Conservation (phyloP, 2,113 vertebrate genomes). For the Boleophthalmus pectinirostris region DNA sequence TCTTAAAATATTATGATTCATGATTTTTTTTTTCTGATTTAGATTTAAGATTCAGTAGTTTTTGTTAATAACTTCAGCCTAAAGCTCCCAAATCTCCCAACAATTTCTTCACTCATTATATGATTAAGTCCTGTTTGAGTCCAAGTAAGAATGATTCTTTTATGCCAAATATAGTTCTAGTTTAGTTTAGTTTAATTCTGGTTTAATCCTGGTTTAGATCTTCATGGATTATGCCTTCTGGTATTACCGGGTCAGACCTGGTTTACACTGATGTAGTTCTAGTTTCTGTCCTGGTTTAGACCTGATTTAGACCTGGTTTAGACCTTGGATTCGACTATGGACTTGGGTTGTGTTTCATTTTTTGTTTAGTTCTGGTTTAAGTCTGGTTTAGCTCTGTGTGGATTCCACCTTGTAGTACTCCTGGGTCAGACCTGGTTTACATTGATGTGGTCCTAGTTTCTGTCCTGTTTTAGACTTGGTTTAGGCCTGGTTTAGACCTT, state of each 20-base stretch:
- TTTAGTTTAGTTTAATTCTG: background rate
- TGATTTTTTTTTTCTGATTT: too few species aligned
- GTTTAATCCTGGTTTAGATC: background rate
- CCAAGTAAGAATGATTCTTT: background rate
- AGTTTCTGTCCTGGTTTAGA: background rate
- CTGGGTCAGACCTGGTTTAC: too few species aligned
- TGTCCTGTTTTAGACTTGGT: background rate
- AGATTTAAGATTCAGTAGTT: too few species aligned
- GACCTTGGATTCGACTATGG: background rate
- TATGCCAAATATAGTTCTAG: background rate
- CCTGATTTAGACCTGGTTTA: background rate
- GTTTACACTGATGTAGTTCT: too few species aligned
- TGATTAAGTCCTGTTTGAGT: background rate
- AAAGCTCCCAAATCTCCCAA: too few species aligned
- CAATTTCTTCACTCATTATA: too few species aligned
- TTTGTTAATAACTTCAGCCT: slow-evolving; percentile 48
- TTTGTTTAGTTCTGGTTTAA: too few species aligned
- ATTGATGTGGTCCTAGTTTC: background rate
- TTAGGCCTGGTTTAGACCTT: background rate
- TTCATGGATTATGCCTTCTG: background rate
- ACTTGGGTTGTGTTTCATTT: too few species aligned
- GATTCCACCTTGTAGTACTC: background rate
- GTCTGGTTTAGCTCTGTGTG: background rate
- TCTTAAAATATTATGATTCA: background rate
- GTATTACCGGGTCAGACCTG: background rate